Conservation (phyloP, 2,113 vertebrate genomes). For the Alethe castanea region DNA sequence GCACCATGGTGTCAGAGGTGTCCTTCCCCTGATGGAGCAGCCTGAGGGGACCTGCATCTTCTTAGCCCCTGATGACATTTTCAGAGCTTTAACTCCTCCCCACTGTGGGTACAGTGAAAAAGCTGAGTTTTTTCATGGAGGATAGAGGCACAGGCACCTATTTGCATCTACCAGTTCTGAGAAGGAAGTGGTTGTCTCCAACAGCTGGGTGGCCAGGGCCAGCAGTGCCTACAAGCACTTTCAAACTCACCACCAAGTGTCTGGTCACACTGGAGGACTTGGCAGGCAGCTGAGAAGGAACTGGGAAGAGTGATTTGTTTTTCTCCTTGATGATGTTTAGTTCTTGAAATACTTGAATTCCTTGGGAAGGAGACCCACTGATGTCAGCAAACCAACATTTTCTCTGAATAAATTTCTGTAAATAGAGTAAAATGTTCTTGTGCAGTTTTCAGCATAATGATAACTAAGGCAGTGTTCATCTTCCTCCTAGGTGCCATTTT, state of each 20-base stretch:
- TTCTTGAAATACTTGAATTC: neutral
- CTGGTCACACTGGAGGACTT: fast-evolving
- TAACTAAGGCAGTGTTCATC: neutral
- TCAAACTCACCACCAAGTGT: neutral
- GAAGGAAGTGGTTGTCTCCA: neutral
- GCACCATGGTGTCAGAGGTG: fast-evolving
- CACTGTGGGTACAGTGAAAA: neutral
- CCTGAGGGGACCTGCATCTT: too few relatives aligned
- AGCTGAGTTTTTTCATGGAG: neutral
- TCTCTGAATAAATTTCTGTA: neutral
- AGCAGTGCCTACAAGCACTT: neutral
- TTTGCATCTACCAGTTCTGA: neutral
- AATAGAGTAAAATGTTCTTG: neutral
- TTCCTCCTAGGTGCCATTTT: neutral
- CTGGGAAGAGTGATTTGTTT: neutral
- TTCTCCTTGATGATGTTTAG: neutral
- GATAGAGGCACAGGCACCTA: neutral
- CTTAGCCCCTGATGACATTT: neutral
- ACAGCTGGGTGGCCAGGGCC: too few relatives aligned
- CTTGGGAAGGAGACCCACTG: neutral
- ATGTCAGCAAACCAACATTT: neutral
- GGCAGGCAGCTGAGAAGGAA: neutral
- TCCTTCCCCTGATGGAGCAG: fast-evolving
- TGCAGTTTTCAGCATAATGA: neutral
- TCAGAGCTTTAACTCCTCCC: neutral